Base-by-base conservation (phyloP, 2,888 invertebrate species). In the Endotricha flammealis region DNA sequence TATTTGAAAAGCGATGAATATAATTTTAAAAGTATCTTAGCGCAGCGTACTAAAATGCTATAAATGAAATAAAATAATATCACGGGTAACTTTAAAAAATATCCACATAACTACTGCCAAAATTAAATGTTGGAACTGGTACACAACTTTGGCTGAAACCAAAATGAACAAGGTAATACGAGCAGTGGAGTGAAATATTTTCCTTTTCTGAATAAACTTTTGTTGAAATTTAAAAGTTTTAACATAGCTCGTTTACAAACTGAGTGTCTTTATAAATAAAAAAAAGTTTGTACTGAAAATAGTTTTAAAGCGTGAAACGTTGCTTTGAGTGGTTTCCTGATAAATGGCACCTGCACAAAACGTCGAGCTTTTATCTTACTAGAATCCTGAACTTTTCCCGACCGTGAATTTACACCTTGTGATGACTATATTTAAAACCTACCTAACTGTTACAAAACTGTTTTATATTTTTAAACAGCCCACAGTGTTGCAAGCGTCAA, bases 271-370 rank as follows among this genome's bases (percentile, higher is more conserved):
- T 20, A 20, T n/a, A 20, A 20, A n/a, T n/a, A n/a, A 38, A 29
- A 44, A 35, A 43, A 50, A 44, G 43, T 45, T 45, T 46, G 46
- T 41, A 46, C 50, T 49, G 46, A 55, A 61, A 54, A 54, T 50
- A 50, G 52, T 58, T 55, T 45, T 49, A 46, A 42, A 49, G 46
- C 39, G 48, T 39, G 38, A 46, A 53, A 46, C 47, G 46, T 37
- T 48, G 49, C 51, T 55, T 63, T 58, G 57, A 62, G 59, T 62
- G 55, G 56, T 51, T 47, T 42, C 47, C 56, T 64, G 64, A 65
- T 65, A 56, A 62, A 64, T 52, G 57, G 55, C 53, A 63, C 63
- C 63, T 64, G 57, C 53, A 54, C 53, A 54, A 54, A 59, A 48
- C 50, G 54, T 44, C 44, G 47, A 52, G 55, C 60, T 64, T 66